Conservation (phyloP, 2,797 vertebrate genomes). For the Chloroceryle amazona region DNA sequence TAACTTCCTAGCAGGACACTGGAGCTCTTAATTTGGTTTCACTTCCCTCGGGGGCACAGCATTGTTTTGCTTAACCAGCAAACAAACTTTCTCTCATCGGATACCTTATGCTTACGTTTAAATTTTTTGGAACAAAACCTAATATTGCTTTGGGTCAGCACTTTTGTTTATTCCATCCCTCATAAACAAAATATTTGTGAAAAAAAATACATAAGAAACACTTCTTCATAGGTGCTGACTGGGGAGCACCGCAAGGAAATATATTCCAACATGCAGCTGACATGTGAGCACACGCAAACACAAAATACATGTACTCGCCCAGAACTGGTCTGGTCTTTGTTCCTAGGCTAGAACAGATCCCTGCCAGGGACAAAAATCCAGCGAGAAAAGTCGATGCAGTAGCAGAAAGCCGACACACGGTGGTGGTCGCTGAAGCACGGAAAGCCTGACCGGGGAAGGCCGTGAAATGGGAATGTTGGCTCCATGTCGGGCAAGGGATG, state of each 20-base stretch:
- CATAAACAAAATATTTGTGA: slow-evolving; percentile 13
- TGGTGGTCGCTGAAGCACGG: neutral
- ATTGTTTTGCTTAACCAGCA: neutral
- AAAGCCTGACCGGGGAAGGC: neutral
- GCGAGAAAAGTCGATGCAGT: neutral
- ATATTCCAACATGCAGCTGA: neutral
- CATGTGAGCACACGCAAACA: neutral
- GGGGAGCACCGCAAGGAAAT: neutral
- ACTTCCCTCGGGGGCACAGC: neutral
- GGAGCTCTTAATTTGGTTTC: neutral
- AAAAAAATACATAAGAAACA: neutral
- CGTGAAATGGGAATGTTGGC: slow-evolving; percentile 37
- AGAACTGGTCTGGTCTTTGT: neutral
- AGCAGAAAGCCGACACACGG: slow-evolving; percentile 9
- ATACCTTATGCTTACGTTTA: neutral
- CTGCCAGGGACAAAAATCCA: neutral
- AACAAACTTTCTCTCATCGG: slow-evolving; percentile 4
- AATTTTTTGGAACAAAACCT: slow-evolving; percentile 17
- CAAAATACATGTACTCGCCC: neutral
- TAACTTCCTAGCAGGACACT: neutral
- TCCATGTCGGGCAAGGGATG: neutral
- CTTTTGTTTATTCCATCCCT: neutral
- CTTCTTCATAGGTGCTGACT: neutral
- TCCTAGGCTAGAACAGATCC: neutral
- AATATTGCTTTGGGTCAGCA: slow-evolving; percentile 15